Evolutionary conservation across 53 echinoderm and acorn worm species (phyloP).

Genomic region (Holothuria leucospilota): DNA sequence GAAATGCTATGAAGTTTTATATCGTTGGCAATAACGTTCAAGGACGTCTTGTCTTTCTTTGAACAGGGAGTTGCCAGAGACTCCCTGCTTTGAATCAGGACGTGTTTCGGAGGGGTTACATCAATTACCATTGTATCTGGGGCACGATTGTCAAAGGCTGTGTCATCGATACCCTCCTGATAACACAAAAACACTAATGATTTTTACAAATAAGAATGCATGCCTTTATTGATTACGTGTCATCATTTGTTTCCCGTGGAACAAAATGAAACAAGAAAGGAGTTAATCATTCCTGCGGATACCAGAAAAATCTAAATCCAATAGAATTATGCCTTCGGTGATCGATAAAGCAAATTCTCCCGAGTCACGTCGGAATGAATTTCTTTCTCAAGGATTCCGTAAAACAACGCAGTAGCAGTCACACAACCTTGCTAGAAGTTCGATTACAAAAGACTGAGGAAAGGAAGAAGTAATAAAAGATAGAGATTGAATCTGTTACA

Average conservation of each 20-base stretch:
- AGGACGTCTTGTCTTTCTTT: too few species aligned
- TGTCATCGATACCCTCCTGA: too few species aligned
- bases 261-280: neutral
- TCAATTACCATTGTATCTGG: too few species aligned
- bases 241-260: slow-evolving; percentile 22
- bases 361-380: slow-evolving; percentile 38
- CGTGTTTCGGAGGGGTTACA: too few species aligned
- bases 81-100: too few species aligned
- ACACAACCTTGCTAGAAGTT: neutral
- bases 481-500: slow-evolving; percentile 10
- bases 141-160: too few species aligned
- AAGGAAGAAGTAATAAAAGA: neutral
- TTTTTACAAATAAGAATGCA: neutral
- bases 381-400: neutral
- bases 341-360: neutral
- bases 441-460: slow-evolving; percentile 3
- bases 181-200: neutral
- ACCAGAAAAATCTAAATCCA: slow-evolving; percentile 5
- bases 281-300: neutral
- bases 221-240: slow-evolving; percentile 26
- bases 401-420: slow-evolving; percentile 17
- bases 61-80: too few species aligned
- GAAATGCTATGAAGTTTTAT: too few species aligned
- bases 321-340: neutral
- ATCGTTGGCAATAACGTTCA: too few species aligned